Conservation (phyloP, 2,797 vertebrate genomes). For the Scarus forsteni region DNA sequence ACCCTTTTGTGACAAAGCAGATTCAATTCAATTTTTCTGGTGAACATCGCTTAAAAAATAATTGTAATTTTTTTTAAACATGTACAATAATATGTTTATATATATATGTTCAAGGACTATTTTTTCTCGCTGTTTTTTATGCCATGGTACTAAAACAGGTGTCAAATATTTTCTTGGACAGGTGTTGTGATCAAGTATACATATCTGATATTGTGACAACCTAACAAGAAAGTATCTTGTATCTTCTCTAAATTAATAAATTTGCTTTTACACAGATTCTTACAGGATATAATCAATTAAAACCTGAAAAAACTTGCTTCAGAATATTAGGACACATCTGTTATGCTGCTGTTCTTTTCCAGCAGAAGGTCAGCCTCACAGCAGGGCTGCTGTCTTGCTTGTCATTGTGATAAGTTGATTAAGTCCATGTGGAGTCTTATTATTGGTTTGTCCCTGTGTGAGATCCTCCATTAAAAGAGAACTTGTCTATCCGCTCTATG, state of each 20-base stretch:
- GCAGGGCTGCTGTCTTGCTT: conserved; percentile 45
- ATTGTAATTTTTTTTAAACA: too few relatives aligned
- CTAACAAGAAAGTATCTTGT: neutral
- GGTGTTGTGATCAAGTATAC: too few relatives aligned
- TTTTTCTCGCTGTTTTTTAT: too few relatives aligned
- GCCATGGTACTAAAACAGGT: too few relatives aligned
- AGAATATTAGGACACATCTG: conserved; percentile 12
- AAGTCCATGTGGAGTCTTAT: conserved; percentile 63
- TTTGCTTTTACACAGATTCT: conserved; percentile 10
- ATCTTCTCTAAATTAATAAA: conserved; percentile 1
- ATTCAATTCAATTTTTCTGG: too few relatives aligned
- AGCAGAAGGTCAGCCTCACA: conserved; percentile 44
- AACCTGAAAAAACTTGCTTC: neutral
- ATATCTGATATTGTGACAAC: too few relatives aligned
- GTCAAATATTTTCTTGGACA: too few relatives aligned
- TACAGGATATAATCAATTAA: neutral
- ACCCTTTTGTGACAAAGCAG: too few relatives aligned
- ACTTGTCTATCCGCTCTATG: conserved; percentile 49
- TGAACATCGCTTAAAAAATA: too few relatives aligned
- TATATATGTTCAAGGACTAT: too few relatives aligned
- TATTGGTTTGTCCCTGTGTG: conserved; percentile 59
- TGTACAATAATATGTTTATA: too few relatives aligned
- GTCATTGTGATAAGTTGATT: conserved; percentile 63
- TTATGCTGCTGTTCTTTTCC: conserved; percentile 32
- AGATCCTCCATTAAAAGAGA: conserved; percentile 65